Percentiles rank a stretch among this genome's conserved stretches.
Conservation (phyloP, 2,797 vertebrate species). For the Thaleichthys pacificus region DNA sequence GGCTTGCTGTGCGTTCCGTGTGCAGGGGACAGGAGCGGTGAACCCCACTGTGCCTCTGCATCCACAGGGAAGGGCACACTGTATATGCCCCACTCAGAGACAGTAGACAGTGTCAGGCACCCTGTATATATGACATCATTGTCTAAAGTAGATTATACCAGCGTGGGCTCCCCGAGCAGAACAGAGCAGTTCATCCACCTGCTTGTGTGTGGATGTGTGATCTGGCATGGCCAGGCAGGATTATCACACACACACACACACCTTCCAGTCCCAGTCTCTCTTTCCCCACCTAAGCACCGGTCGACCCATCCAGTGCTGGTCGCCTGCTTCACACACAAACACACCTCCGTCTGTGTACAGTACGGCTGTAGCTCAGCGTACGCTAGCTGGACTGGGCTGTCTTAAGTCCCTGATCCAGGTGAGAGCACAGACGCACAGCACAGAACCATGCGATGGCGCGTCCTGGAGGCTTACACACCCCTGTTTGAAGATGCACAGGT, state of each 20-base stretch:
- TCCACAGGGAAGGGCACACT: background rate
- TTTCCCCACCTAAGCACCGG: conserved; percentile 19
- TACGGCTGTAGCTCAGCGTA: conserved; percentile 38
- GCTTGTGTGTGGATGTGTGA: conserved; percentile 60
- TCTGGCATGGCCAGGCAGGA: conserved; percentile 62
- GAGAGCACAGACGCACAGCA: background rate
- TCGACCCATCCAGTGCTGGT: background rate
- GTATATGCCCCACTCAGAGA: background rate
- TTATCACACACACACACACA: conserved; percentile 52
- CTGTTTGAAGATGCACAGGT: background rate
- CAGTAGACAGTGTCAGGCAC: background rate
- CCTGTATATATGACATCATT: background rate
- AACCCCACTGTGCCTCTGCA: background rate
- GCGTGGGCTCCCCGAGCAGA: conserved; percentile 32
- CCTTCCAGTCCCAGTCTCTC: conserved; percentile 37
- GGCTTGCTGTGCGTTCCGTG: conserved; percentile 49
- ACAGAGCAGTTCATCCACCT: conserved; percentile 58
- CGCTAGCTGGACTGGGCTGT: background rate
- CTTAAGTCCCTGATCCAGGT: conserved; percentile 33
- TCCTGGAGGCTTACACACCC: background rate
- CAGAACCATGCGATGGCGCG: background rate
- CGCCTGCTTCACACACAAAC: conserved; percentile 25
- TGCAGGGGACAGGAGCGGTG: background rate
- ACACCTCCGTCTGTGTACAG: conserved; percentile 57
- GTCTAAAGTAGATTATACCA: background rate